Conservation (phyloP, 1,140 invertebrate genomes). For the Rhopalosiphum maidis region DNA sequence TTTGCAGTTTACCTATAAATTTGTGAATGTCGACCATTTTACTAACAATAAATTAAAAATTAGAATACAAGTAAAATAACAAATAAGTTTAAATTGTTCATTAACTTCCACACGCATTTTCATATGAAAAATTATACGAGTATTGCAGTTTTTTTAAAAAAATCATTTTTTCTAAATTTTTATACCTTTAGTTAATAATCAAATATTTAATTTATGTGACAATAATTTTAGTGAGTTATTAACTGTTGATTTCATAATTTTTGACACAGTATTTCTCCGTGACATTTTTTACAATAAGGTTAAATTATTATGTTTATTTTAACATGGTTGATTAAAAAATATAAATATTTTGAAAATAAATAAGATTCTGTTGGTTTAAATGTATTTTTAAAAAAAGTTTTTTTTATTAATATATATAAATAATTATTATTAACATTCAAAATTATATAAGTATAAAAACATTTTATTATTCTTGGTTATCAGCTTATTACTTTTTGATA, state of each 20-base stretch:
- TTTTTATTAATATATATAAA: not conserved
- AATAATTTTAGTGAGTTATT: not conserved
- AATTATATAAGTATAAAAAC: not conserved
- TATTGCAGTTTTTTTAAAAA: not conserved
- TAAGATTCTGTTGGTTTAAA: not conserved
- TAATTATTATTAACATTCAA: not conserved
- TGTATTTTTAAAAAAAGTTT: not conserved
- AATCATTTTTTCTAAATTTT: not conserved
- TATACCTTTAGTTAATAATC: no score
- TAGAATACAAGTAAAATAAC: not conserved
- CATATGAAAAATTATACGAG: no score
- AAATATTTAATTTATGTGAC: not conserved
- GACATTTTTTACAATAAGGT: not conserved
- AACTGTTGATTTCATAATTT: conserved; percentile 8
- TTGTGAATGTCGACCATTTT: not conserved
- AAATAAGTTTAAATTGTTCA: not conserved
- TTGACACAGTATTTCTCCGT: not conserved
- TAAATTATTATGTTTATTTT: not conserved
- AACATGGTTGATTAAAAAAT: not conserved
- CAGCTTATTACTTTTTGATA: not conserved
- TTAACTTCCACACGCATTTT: not conserved
- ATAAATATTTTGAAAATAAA: not conserved
- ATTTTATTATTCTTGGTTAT: not conserved
- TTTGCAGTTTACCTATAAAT: not conserved
- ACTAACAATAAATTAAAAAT: not conserved